Conservation (phyloP, 1,140 invertebrate species). For the Drosophila repletoides region DNA sequence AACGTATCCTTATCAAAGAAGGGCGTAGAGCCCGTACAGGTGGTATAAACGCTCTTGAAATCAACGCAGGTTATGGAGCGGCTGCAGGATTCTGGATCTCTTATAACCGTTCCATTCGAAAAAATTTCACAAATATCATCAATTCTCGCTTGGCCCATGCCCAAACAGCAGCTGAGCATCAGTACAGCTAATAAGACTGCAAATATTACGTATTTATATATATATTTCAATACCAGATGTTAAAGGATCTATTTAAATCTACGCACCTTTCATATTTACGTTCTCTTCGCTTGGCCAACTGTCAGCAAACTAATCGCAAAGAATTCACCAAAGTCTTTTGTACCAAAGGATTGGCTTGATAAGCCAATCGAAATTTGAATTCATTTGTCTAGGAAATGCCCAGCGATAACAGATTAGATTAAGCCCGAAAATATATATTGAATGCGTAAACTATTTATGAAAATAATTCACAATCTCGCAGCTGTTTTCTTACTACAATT, state of each 20-base stretch:
- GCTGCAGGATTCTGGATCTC: slow-evolving; percentile 62
- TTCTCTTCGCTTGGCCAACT: not conserved
- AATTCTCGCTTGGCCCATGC: not conserved
- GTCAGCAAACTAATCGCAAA: slow-evolving; percentile 5
- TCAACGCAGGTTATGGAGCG: slow-evolving; percentile 58
- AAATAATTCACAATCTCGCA: not conserved
- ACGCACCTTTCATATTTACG: slow-evolving; percentile 24
- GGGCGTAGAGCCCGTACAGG: slow-evolving; percentile 45
- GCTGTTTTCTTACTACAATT: slow-evolving; percentile 9
- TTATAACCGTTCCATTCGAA: slow-evolving; percentile 45
- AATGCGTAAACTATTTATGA: not conserved
- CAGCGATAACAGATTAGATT: slow-evolving; percentile 28
- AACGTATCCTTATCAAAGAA: slow-evolving; percentile 56
- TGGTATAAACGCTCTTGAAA: slow-evolving; percentile 24
- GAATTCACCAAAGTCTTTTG: not conserved
- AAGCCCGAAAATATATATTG: slow-evolving; percentile 4
- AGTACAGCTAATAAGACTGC: slow-evolving; percentile 6
- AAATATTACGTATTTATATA: no score
- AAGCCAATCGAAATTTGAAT: slow-evolving; percentile 20
- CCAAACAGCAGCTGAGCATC: not conserved
- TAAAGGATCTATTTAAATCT: not conserved
- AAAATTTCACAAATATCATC: slow-evolving; percentile 62
- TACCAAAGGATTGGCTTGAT: slow-evolving; percentile 7
- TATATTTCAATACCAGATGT: not conserved
- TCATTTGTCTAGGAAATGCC: slow-evolving; percentile 12